A percentile compares a stretch with the other conserved stretches of the same genome.
These are phyloP conservation scores for Drosophila algonquin DNA, from an alignment of 2,888 invertebrate species.

Conservation along the genomic window DNA sequence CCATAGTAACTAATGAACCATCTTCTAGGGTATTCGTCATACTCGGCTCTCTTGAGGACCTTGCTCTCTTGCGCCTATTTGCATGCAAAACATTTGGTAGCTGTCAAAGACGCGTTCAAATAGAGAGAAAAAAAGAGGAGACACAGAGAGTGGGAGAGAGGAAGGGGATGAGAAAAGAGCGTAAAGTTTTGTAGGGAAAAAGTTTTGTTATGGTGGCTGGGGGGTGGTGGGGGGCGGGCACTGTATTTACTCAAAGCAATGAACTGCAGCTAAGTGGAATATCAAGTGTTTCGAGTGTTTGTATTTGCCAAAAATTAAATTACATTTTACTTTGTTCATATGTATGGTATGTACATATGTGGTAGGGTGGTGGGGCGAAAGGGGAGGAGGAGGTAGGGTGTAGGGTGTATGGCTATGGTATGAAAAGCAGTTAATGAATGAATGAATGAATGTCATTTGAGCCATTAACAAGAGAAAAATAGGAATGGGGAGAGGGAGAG, in stretches of 20 bases:
- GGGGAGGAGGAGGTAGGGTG: neutral
- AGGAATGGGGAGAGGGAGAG: neutral
- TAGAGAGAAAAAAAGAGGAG: slow-evolving; percentile 26
- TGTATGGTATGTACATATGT: neutral
- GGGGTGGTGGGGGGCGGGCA: neutral
- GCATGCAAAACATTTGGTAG: slow-evolving; percentile 37
- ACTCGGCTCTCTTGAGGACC: neutral
- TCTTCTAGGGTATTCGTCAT: neutral
- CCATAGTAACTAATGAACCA: too few species aligned
- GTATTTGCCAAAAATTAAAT: slow-evolving; percentile 45
- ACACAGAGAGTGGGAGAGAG: slow-evolving; percentile 27
- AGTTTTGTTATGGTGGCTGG: neutral
- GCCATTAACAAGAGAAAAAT: slow-evolving; percentile 31
- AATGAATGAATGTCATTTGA: slow-evolving; percentile 40
- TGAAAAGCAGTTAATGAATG: slow-evolving; percentile 38
- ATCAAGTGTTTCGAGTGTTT: slow-evolving; percentile 32
- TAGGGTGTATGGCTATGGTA: neutral
- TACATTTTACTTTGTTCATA: slow-evolving; percentile 17
- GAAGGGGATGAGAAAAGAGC: neutral
- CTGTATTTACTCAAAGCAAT: slow-evolving; percentile 36
- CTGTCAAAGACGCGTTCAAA: slow-evolving; percentile 44
- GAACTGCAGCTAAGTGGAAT: slow-evolving; percentile 41
- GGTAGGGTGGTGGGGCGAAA: neutral
- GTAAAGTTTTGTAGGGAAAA: slow-evolving; percentile 20
- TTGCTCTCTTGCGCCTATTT: slow-evolving; percentile 38